Percentiles rank a stretch among this genome's conserved stretches.
These are phyloP conservation scores for Cuculus canorus DNA, from an alignment of 2,797 vertebrate species.

Conservation along the genomic window DNA sequence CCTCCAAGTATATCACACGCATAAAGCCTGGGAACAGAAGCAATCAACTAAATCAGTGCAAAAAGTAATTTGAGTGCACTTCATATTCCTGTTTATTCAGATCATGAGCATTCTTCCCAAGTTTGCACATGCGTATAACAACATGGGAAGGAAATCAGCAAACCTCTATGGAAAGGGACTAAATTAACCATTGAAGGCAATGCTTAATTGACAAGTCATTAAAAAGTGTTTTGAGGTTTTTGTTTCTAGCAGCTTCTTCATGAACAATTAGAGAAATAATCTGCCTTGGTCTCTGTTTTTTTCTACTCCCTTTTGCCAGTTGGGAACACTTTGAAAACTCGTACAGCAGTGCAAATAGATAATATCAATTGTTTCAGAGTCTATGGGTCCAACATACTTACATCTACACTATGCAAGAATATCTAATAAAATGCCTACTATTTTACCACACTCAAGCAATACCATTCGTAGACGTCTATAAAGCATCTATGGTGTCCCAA, in stretches of 20 bases:
- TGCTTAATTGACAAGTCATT: not conserved
- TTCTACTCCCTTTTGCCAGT: not conserved
- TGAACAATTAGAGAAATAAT: not conserved
- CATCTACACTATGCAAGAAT: not conserved
- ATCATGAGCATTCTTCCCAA: not conserved
- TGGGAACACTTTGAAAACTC: not conserved
- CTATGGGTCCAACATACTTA: not conserved
- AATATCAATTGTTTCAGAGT: not conserved
- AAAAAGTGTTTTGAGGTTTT: not conserved
- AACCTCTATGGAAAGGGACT: not conserved
- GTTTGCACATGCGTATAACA: not conserved
- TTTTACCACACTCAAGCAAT: not conserved
- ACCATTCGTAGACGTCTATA: not conserved
- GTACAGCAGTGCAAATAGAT: not conserved
- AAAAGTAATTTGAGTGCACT: not conserved
- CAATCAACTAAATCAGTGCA: not conserved
- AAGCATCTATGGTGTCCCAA: not conserved
- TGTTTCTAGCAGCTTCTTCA: not conserved
- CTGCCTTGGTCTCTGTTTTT: not conserved
- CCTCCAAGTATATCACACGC: not conserved
- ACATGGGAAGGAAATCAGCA: not conserved
- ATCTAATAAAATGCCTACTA: not conserved
- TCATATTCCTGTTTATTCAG: not conserved
- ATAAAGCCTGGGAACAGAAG: not conserved
- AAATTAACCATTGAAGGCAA: not conserved